Evolutionary conservation across 1,140 invertebrate genomes (phyloP), one percentile per base, ranked within the genome.

Genomic region (Zaprionus ghesquierei): DNA sequence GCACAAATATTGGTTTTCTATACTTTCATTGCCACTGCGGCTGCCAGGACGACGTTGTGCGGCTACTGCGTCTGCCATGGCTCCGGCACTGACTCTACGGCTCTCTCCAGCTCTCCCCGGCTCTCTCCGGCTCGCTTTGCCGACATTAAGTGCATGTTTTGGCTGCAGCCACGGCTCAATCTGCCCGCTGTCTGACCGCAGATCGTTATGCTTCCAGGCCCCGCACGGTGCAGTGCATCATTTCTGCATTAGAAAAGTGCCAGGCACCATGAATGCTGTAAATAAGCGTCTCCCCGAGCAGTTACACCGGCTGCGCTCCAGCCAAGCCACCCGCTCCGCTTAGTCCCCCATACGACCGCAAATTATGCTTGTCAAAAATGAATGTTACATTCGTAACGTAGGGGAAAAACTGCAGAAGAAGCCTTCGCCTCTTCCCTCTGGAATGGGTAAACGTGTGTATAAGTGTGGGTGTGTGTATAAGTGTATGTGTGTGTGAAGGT

Each of bases 311-410:
- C 23, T 51, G 51, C n/a, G 1, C 77, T 76, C 68, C 50, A 65
- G 69, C 51, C 69, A 61, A 38, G 41, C 53, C 29, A 18, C 8
- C 38, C 50, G n/a, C 55, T 35, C 31, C n/a, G n/a, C n/a, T n/a
- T n/a, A n/a, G n/a, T 15, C n/a, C 22, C 61, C 22, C 23, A 8
- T 60, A 64, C 64, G 51, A 75, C 84, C 84, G 84, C 84, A 87
- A 87, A 87, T 87, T 89, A 87, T 87, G 84, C 84, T 77, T 87
- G 84, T 87, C 84, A 89, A 87, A 87, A 87, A 87, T 89, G 80
- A 84, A 89, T 89, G 84, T 84, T 87, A 81, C 79, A 87, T 80
- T 77, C 84, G 71, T 84, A 87, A 79, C 54, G 79, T 76, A 61
- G 63, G 68, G 75, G 27, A 51, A 75, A 63, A 68, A 60, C 50